Evolutionary conservation across 2,888 invertebrate species (phyloP), one percentile per base, ranked within the genome.

Genomic region (Eilema depressum): DNA sequence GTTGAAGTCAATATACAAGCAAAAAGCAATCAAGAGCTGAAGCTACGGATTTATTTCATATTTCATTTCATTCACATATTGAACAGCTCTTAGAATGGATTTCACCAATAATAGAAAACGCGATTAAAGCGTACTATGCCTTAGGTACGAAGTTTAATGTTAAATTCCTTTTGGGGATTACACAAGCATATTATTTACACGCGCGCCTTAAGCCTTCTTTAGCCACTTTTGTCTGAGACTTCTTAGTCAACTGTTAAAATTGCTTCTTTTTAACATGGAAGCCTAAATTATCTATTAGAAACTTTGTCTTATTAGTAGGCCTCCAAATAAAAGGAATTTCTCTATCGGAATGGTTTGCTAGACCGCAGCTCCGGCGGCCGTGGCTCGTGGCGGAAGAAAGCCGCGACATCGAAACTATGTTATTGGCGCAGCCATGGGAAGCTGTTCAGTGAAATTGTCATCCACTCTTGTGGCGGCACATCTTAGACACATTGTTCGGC

Each of bases 351-450:
- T 66, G 69, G 78, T 75, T 80, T 73, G 77, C 72, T 62, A 69
- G 75, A 75, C 81, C 78, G 67, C 81, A 75, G 56, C 66, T 41
- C 62, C 63, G 30, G 26, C 60, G 56, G 66, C 37, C 17, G 68
- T 12, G 25, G 61, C 60, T 53, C 17, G 68, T 12, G n/a, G 61
- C 60, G 63, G 72, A 77, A 81, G 82, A 81, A 82, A 83, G 78
- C 65, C 68, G 37, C 69, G 63, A 56, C 59, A 66, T 62, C 69
- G 69, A 75, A 83, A 79, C 80, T 75, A 69, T 82, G 82, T 70
- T 80, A 83, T 76, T 75, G 78, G 77, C 76, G 60, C 75, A 64
- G 66, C 63, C 75, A 81, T 80, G 80, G 74, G 82, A 78, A 82
- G 73, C 63, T 57, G 33, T 41, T 30, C 56, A 69, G 73, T 73